Evolutionary conservation across 2,888 invertebrate genomes (phyloP).

Genomic region (Polymixis flavicincta): DNA sequence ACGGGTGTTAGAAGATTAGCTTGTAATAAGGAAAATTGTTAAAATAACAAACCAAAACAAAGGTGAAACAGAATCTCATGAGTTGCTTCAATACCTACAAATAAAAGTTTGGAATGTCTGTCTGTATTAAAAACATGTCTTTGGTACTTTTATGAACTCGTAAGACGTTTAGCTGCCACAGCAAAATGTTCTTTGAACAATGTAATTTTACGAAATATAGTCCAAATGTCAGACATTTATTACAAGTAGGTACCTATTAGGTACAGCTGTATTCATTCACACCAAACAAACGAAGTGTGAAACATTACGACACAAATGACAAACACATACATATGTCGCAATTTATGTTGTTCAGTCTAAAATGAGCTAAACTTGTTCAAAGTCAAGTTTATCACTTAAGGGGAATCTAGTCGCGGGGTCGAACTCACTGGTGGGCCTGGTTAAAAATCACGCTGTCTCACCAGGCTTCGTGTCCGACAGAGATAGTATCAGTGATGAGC

Average conservation of each 20-base stretch:
- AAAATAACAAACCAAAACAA: not conserved
- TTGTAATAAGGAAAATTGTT: no score
- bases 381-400: no score
- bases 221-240: slow-evolving; percentile 5
- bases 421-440: no score
- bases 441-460: no score
- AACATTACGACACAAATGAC: slow-evolving; percentile 8
- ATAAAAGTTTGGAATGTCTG: not conserved
- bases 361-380: slow-evolving; percentile 7
- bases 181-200: not conserved
- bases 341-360: slow-evolving; percentile 4
- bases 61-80: not conserved
- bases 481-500: no score
- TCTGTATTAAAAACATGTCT: not conserved
- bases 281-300: not conserved
- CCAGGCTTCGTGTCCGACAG: no score
- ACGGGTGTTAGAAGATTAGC: not conserved
- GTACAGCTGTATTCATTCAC: not conserved
- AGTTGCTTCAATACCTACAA: not conserved
- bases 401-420: no score
- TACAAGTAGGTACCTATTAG: not conserved
- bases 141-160: not conserved
- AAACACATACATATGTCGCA: slow-evolving; percentile 10
- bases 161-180: no score
- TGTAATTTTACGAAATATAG: not conserved